Percentiles rank a stretch among this genome's conserved stretches.
Evolutionary conservation across 2,888 invertebrate species (phyloP).

Genomic region (Gonocerus acuteangulatus): DNA sequence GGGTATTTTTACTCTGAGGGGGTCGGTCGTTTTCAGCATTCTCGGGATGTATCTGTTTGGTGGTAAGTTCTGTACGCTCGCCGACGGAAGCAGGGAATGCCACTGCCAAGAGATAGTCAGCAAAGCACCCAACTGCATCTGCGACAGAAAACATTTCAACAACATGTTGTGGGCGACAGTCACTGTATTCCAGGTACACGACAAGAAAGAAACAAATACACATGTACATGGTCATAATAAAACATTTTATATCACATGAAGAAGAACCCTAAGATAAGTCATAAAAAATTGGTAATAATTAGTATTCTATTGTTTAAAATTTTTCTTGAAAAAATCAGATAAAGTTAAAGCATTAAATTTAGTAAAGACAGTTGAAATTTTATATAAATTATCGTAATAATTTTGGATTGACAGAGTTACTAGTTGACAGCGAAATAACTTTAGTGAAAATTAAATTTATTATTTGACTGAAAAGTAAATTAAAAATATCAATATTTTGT

Average conservation of each 20-base stretch:
- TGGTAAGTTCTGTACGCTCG: constrained; percentile 98
- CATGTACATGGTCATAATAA: constrained; percentile 16
- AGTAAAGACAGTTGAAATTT: too few relatives aligned
- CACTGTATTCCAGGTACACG: constrained; percentile 90
- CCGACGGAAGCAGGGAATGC: constrained; percentile 81
- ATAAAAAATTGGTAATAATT: too few relatives aligned
- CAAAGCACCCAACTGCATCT: constrained; percentile 82
- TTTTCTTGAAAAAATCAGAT: too few relatives aligned
- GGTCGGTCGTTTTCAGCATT: constrained; percentile 61
- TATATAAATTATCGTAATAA: too few relatives aligned
- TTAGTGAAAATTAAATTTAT: too few relatives aligned
- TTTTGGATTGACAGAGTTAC: too few relatives aligned
- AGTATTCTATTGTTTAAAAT: too few relatives aligned
- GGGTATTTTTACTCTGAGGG: constrained; percentile 23
- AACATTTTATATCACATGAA: constrained; percentile 12
- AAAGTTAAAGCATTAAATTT: too few relatives aligned
- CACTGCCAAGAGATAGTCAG: constrained; percentile 86
- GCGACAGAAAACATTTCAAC: constrained; percentile 98
- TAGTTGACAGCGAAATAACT: too few relatives aligned
- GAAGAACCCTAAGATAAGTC: constrained; percentile 5
- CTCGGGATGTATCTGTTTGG: constrained; percentile 99
- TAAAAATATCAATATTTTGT: too few relatives aligned
- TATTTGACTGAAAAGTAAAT: too few relatives aligned
- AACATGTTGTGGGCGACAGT: constrained; percentile 95
- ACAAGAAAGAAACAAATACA: constrained; percentile 27